phyloP scores from a whole-genome alignment of 1,140 invertebrate genomes.

The Caenorhabditis tropicalis region DNA sequence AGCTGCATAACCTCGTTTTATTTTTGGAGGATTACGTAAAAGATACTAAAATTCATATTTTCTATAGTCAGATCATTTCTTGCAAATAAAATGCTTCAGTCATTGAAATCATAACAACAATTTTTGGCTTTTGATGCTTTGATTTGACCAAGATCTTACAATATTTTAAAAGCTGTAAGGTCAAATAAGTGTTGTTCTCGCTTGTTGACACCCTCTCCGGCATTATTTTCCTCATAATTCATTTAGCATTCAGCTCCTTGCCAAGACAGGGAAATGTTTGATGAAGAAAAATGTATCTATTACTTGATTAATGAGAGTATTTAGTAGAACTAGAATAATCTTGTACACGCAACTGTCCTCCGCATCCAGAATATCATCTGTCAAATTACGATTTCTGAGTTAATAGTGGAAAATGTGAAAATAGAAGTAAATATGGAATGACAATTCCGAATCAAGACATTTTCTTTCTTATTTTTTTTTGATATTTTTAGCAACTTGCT shows the following conservation, averaged over 20 bases:
- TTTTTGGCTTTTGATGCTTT: neutral
- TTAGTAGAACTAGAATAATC: neutral
- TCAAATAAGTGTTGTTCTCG: neutral
- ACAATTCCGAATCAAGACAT: neutral
- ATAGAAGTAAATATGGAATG: neutral
- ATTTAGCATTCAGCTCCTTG: neutral
- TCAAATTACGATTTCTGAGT: neutral
- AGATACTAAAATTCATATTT: too few relatives aligned
- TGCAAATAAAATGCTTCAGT: neutral
- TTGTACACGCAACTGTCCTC: neutral
- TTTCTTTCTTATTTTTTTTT: neutral
- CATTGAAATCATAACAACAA: neutral
- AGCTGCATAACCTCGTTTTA: too few relatives aligned
- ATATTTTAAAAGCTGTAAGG: neutral
- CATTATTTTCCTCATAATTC: conserved; percentile 17
- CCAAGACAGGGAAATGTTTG: neutral
- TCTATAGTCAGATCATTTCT: too few relatives aligned
- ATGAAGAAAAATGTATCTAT: neutral
- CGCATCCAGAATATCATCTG: neutral
- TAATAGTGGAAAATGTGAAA: neutral
- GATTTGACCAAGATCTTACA: neutral
- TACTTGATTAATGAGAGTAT: conserved; percentile 10
- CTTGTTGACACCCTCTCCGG: neutral
- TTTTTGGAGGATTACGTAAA: too few relatives aligned
- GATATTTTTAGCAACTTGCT: neutral